Base-by-base conservation (phyloP, 1,140 invertebrate species). In the Colletes gigas region DNA sequence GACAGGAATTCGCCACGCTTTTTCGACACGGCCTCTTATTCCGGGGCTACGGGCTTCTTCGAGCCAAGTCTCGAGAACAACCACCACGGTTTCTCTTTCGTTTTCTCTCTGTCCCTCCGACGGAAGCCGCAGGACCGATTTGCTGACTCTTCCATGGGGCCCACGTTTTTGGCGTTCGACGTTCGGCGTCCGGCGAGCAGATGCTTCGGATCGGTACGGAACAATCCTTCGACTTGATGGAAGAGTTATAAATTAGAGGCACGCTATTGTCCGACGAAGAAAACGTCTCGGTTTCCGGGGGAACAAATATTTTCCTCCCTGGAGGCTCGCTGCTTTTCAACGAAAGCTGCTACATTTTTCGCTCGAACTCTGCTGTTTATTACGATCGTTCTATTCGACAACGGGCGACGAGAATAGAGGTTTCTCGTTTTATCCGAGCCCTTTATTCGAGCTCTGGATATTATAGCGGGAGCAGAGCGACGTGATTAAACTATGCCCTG, bases 1-100 rank as follows among this genome's bases (percentile, higher is more conserved):
- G 89, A 90, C 88, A 88, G 76, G 82, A 87, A 92, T 92, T 92
- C 81, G 89, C 85, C 69, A 90, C 88, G 90, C 89, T 88, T 87
- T 86, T 92, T 91, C 87, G 83, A 82, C 82, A 83, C 75, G 74
- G 81, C 44, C 80, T 81, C 66, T 81, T 87, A 66, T 85, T 59
- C 65, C 60, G 0, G 4, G 50, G 68, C 44, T 21, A 59, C 54
- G 50, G 19, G 5, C n/a, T 65, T 15, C 52, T 44, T 17, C 47
- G 44, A 17, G 30, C 60, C 17, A 7, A 14, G 17, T 67, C 78
- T 79, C 71, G 55, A 60, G 78, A 67, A 73, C 63, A 60, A 80
- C 71, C 71, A 6, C 5, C 15, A 60, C 41, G 1, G 10, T 4
- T 52, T 15, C 41, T 57, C 12, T 50, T 68, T 60, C 30, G 9